Conservation (phyloP, 2,113 vertebrate species). For the Oncorhynchus masou region DNA sequence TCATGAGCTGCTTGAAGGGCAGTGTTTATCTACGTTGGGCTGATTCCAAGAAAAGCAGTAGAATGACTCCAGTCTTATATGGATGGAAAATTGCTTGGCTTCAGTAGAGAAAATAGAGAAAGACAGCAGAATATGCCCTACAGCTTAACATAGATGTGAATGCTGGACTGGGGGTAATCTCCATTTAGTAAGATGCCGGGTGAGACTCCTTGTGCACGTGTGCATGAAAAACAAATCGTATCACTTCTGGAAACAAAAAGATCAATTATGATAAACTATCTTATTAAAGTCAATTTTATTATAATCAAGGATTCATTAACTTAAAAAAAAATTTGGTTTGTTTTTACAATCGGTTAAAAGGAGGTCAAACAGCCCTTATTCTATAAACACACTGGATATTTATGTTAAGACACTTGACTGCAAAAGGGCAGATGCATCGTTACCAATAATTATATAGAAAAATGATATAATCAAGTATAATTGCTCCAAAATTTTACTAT, state of each 20-base stretch:
- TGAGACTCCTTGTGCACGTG: too few relatives aligned
- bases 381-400: background rate
- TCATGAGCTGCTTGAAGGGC: slow-evolving; percentile 18
- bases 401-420: background rate
- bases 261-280: background rate
- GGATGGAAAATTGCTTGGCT: background rate
- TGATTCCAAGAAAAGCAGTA: slow-evolving; percentile 44
- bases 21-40: slow-evolving; percentile 39
- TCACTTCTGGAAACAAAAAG: background rate
- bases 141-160: slow-evolving; percentile 5
- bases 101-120: background rate
- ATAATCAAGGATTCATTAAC: background rate
- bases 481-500: background rate
- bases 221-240: background rate
- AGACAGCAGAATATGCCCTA: slow-evolving; percentile 1
- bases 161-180: background rate
- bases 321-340: background rate
- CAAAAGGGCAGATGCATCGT: background rate
- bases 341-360: background rate
- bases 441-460: slow-evolving; percentile 24
- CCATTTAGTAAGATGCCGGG: background rate
- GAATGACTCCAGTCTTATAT: slow-evolving; percentile 43
- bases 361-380: background rate
- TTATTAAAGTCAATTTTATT: background rate
- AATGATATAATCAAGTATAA: slow-evolving; percentile 11